Conservation (phyloP, 92 coral and sea anemone species). For the Chrysogorgia sp. region DNA sequence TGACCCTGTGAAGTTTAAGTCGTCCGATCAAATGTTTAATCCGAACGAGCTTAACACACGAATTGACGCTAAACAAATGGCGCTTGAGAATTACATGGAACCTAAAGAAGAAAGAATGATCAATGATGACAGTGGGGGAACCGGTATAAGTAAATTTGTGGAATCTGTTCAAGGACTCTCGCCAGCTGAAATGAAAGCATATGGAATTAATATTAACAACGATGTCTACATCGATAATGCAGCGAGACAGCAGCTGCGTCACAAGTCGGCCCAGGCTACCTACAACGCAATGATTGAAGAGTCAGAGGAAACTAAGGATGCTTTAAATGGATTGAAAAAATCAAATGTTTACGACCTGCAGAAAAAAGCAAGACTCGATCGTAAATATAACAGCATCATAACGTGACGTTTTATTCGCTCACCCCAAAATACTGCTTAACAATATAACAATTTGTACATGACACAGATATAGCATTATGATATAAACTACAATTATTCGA, state of each 20-base stretch:
- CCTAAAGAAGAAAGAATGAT: background rate
- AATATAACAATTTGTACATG: too few species aligned
- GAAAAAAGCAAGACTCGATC: background rate
- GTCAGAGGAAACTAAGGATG: background rate
- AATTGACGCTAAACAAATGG: background rate
- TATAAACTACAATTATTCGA: too few species aligned
- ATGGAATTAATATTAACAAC: conserved; percentile 18
- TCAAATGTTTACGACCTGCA: background rate
- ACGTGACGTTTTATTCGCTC: too few species aligned
- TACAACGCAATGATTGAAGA: conserved; percentile 18
- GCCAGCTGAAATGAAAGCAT: conserved; percentile 39
- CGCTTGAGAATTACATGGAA: conserved; percentile 6
- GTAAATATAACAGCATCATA: too few species aligned
- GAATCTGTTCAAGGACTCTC: conserved; percentile 35
- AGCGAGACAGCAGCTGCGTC: background rate
- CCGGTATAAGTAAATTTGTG: conserved; percentile 19
- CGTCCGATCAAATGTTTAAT: background rate
- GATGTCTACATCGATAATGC: conserved; percentile 41
- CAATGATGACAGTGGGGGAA: background rate
- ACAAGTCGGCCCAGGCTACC: conserved; percentile 2
- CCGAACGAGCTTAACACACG: background rate
- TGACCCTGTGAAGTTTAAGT: background rate
- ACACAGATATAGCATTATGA: too few species aligned
- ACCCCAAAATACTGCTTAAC: too few species aligned
- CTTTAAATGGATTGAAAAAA: background rate